Evolutionary conservation across 2,888 invertebrate genomes (phyloP).

Genomic region (Steinernema scapterisci): DNA sequence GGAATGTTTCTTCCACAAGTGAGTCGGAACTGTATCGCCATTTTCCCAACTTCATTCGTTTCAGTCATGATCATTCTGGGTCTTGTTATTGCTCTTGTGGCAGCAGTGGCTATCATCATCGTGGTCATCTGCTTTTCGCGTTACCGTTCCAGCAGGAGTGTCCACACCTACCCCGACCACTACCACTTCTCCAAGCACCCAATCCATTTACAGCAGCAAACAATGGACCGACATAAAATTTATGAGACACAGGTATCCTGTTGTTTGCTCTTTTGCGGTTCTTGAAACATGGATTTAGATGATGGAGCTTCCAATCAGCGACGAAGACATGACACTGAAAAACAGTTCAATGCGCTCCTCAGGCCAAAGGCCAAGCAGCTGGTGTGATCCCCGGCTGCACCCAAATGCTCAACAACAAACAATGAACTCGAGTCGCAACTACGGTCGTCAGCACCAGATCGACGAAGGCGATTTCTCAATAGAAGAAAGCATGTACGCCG

Average conservation of each 20-base stretch:
- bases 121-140: slow-evolving; percentile 55
- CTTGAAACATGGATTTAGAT: slow-evolving; percentile 47
- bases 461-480: slow-evolving; percentile 66
- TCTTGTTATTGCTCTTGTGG: slow-evolving; percentile 54
- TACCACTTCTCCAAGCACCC: slow-evolving; percentile 3
- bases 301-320: slow-evolving; percentile 66
- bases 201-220: slow-evolving; percentile 43
- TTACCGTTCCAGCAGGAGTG: slow-evolving; percentile 42
- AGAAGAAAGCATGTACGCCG: slow-evolving; percentile 67
- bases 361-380: slow-evolving; percentile 35
- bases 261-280: background rate
- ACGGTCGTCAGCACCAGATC: slow-evolving; percentile 39
- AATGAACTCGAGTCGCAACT: slow-evolving; percentile 32
- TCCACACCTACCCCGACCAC: slow-evolving; percentile 12
- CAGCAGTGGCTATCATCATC: slow-evolving; percentile 58
- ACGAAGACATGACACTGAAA: slow-evolving; percentile 63
- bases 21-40: background rate
- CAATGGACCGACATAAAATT: slow-evolving; percentile 54
- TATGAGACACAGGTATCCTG: slow-evolving; percentile 59
- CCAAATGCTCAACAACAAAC: slow-evolving; percentile 25
- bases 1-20: slow-evolving; percentile 51
- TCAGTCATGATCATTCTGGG: slow-evolving; percentile 56
- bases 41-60: slow-evolving; percentile 11
- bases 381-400: slow-evolving; percentile 36
- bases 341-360: slow-evolving; percentile 54